Percentiles rank a stretch among this genome's conserved stretches.
phyloP scores from a whole-genome alignment of 2,113 vertebrate genomes.

The Hemiprocne comata region DNA sequence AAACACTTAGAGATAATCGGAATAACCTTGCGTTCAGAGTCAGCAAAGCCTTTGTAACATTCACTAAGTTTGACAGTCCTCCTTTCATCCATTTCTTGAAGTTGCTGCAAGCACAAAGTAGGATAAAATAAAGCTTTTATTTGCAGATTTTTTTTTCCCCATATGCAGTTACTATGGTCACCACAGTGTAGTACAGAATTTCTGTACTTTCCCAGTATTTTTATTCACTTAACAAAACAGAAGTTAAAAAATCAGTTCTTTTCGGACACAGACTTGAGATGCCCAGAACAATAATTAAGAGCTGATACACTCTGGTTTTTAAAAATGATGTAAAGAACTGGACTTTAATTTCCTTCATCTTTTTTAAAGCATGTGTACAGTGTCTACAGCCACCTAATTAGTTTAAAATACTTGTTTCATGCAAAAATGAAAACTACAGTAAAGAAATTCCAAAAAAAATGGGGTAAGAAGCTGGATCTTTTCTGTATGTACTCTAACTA shows the following conservation, averaged over 20 bases:
- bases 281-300: not conserved
- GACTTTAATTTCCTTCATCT: not conserved
- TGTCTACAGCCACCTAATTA: not conserved
- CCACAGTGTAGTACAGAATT: not conserved
- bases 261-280: not conserved
- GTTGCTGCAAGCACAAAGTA: conserved; percentile 80
- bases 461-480: not conserved
- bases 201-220: not conserved
- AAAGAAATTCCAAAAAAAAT: not conserved
- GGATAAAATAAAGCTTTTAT: not conserved
- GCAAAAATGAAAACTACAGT: not conserved
- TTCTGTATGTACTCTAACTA: not conserved
- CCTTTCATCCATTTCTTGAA: conserved; percentile 97
- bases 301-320: not conserved
- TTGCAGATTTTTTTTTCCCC: not conserved
- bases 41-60: conserved; percentile 93
- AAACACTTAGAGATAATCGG: conserved; percentile 97
- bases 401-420: not conserved
- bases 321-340: not conserved
- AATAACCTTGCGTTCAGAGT: conserved; percentile 93
- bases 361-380: not conserved
- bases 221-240: not conserved
- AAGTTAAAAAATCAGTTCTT: not conserved
- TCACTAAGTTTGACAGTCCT: conserved; percentile 95
- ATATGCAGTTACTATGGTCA: not conserved